A percentile compares a stretch with the other conserved stretches of the same genome.
These are phyloP conservation scores for Drosophila lacteicornis DNA, from an alignment of 1,140 invertebrate species.

Conservation along the genomic window DNA sequence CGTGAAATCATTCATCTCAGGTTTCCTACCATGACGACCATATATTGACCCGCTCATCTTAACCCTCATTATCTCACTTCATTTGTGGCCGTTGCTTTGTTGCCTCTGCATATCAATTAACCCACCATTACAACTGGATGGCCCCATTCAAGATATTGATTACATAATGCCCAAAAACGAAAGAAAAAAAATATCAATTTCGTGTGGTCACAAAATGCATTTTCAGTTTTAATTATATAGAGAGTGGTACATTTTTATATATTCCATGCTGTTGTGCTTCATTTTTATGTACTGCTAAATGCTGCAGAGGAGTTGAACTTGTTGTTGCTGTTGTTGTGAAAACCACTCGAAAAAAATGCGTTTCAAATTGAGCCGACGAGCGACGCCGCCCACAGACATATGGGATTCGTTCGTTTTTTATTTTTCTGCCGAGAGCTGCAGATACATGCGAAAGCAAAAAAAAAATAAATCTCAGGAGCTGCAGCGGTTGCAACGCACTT, in stretches of 20 bases:
- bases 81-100: slow-evolving; percentile 23
- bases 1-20: not conserved
- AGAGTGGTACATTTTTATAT: slow-evolving; percentile 40
- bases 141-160: slow-evolving; percentile 47
- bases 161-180: slow-evolving; percentile 33
- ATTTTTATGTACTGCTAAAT: slow-evolving; percentile 81
- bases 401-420: not conserved
- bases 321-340: slow-evolving; percentile 33
- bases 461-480: slow-evolving; percentile 25
- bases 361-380: slow-evolving; percentile 53
- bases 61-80: slow-evolving; percentile 44
- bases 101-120: slow-evolving; percentile 42
- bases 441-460: slow-evolving; percentile 13
- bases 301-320: slow-evolving; percentile 74
- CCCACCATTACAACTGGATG: slow-evolving; percentile 38
- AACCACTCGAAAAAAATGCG: slow-evolving; percentile 65
- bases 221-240: slow-evolving; percentile 64
- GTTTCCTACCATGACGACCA: slow-evolving; percentile 7
- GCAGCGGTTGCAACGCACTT: slow-evolving; percentile 61
- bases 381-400: slow-evolving; percentile 60
- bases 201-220: slow-evolving; percentile 54
- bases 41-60: slow-evolving; percentile 26
- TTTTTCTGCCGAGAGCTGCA: slow-evolving; percentile 10
- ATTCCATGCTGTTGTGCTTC: slow-evolving; percentile 39
- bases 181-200: slow-evolving; percentile 37